phyloP scores from a whole-genome alignment of 2,888 invertebrate species.

The Agonopterix arenella region DNA sequence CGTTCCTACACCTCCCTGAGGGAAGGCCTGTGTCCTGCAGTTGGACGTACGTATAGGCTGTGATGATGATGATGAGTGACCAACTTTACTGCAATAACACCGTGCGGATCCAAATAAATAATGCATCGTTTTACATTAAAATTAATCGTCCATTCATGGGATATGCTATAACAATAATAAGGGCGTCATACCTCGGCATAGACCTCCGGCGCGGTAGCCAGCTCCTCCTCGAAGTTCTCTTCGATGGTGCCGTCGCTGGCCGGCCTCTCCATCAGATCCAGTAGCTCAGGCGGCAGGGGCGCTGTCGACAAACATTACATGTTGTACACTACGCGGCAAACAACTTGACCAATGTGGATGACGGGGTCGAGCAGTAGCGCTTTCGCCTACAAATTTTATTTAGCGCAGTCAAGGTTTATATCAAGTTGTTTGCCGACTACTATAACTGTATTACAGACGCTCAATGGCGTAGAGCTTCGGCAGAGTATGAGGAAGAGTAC shows the following conservation, averaged over 20 bases:
- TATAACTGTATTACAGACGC: too few species aligned
- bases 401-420: background rate
- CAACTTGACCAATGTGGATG: background rate
- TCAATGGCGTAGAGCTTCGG: too few species aligned
- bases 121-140: too few species aligned
- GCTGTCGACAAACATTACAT: slow-evolving; percentile 27
- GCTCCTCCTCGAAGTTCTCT: slow-evolving; percentile 93
- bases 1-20: too few species aligned
- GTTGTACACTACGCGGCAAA: background rate
- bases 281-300: slow-evolving; percentile 55
- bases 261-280: slow-evolving; percentile 62
- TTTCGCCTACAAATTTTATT: background rate
- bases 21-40: too few species aligned
- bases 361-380: background rate
- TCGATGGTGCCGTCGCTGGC: slow-evolving; percentile 92
- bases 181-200: slow-evolving; percentile 44
- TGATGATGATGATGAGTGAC: too few species aligned
- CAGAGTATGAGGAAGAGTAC: too few species aligned
- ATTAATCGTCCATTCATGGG: too few species aligned
- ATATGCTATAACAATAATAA: too few species aligned
- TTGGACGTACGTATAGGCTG: too few species aligned
- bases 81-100: too few species aligned
- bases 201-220: slow-evolving; percentile 80
- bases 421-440: background rate
- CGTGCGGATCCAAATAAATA: too few species aligned